Percentiles rank a stretch among this genome's conserved stretches.
Evolutionary conservation across 2,797 vertebrate species (phyloP).

Genomic region (Sebastes trivittatus): DNA sequence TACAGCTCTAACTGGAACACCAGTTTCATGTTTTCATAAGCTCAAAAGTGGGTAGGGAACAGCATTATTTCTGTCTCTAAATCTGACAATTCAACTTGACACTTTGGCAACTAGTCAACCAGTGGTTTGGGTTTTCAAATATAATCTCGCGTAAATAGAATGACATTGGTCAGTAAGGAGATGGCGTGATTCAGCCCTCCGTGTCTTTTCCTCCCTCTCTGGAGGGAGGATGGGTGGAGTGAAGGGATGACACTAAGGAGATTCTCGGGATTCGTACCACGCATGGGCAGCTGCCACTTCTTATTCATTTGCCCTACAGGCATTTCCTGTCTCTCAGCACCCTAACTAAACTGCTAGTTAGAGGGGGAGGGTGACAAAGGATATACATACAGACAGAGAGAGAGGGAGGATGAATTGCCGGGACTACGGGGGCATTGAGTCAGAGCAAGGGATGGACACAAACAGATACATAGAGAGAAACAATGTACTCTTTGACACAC

Average conservation of each 20-base stretch:
- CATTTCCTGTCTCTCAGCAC: slow-evolving; percentile 67
- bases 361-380: slow-evolving; percentile 45
- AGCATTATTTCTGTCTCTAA: background rate
- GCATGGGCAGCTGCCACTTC: slow-evolving; percentile 68
- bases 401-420: slow-evolving; percentile 37
- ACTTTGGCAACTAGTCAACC: background rate
- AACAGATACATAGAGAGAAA: slow-evolving; percentile 62
- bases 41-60: background rate
- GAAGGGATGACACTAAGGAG: slow-evolving; percentile 51
- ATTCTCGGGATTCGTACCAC: slow-evolving; percentile 57
- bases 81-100: background rate
- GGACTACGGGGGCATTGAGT: slow-evolving; percentile 41
- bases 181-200: background rate
- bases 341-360: slow-evolving; percentile 60
- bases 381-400: slow-evolving; percentile 26
- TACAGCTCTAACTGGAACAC: background rate
- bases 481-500: slow-evolving; percentile 73
- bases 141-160: background rate
- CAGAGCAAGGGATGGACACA: slow-evolving; percentile 58
- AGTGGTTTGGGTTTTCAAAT: background rate
- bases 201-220: slow-evolving; percentile 1
- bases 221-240: slow-evolving; percentile 19
- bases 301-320: slow-evolving; percentile 67
- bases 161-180: background rate
- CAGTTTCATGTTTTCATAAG: background rate